phyloP scores from a whole-genome alignment of 2,113 vertebrate genomes.

The Epinephelus fuscoguttatus region DNA sequence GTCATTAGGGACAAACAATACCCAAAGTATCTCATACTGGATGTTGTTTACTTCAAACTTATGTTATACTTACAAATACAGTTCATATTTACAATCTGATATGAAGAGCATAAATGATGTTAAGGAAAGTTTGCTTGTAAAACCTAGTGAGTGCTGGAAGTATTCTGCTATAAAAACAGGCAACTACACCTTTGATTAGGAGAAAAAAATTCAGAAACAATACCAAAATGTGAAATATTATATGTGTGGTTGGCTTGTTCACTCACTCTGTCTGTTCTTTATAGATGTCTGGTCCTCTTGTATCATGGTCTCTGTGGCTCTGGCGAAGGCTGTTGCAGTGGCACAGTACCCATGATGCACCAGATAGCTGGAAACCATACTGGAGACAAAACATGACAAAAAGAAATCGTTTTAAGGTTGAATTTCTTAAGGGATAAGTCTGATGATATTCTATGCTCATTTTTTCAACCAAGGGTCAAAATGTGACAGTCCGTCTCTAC shows the following conservation, averaged over 20 bases:
- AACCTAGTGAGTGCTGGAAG: background rate
- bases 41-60: background rate
- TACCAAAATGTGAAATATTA: background rate
- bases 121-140: background rate
- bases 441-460: background rate
- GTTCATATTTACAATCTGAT: background rate
- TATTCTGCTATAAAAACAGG: background rate
- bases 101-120: background rate
- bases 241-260: background rate
- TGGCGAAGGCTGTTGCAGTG: slow-evolving; percentile 96
- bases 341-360: slow-evolving; percentile 99
- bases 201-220: background rate
- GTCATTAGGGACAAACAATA: slow-evolving; percentile 4
- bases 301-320: slow-evolving; percentile 96
- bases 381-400: slow-evolving; percentile 65
- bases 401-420: background rate
- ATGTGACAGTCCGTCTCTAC: background rate
- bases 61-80: background rate
- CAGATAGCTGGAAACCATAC: slow-evolving; percentile 98
- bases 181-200: background rate
- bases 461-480: too few species aligned
- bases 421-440: background rate
- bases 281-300: slow-evolving; percentile 98
- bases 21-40: background rate
- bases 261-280: slow-evolving; percentile 99